Evolutionary conservation across 2,888 invertebrate species (phyloP), one percentile per base, ranked within the genome.

Genomic region (Dolichomitus sp.): DNA sequence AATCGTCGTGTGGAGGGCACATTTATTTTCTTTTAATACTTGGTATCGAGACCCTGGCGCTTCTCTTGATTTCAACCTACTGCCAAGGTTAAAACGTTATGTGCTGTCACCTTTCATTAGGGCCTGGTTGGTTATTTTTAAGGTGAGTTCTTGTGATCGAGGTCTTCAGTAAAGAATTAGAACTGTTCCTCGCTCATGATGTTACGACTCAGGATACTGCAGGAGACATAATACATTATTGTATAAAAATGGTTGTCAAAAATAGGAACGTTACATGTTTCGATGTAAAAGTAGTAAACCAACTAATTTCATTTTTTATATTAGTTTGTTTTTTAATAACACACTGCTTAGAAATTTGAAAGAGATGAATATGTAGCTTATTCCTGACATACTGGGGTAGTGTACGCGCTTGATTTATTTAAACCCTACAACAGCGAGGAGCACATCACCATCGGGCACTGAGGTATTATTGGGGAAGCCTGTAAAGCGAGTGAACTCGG

Each of bases 401-500:
- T 54, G 30, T 40, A 27, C 42, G 17, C 33, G 19, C 19, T 59
- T 63, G 73, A 77, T 80, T 77, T 59, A 72, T 69, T 73, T 50
- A 69, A 69, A 61, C 69, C 73, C 54, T 66, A 61, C 48, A 48
- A 68, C 17, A 54, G 52, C 40, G 76, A 54, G 54, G 54, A 27
- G 40, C 63, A 48, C 63, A 57, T 45, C 19, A 66, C n/a, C 30
- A 73, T 23, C 30, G 33, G 61, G 42, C 19, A 52, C 50, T 33
- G 61, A 54, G 23, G 54, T 42, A 57, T 70, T 75, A 77, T 83
- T 74, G 68, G n/a, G 45, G 72, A 80, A 77, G 80, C 73, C 73
- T 30, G 57, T 40, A 63, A 77, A 83, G 80, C 76, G 70, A 76
- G 72, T 61, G 65, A 81, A 66, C 78, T 73, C 72, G 83, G 80